Evolutionary conservation across 2,888 invertebrate species (phyloP), one percentile per base, ranked within the genome.

Genomic region (Pecten maximus): DNA sequence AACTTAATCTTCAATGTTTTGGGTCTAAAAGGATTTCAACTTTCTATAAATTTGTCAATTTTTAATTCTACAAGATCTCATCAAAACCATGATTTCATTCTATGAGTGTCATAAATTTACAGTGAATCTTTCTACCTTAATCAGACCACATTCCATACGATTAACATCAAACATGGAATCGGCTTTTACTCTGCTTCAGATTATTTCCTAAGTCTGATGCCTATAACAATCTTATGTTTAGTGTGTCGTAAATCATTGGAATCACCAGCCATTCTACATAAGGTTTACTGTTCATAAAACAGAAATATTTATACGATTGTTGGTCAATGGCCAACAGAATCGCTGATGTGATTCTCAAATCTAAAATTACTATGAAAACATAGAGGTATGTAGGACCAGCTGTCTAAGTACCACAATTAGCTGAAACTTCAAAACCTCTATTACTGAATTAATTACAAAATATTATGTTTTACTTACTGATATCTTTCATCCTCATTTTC

Each of bases 261-360:
- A 74, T 74, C 74, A 74, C 74, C 74, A 74, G 35, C 74, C 19
- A 3, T 28, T 74, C 35, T 35, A 23, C 6, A 10, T 4, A 0
- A 15, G 10, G 74, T 15, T 3, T 74, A 74, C 60, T 35, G 0
- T n/a, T 74, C 35, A 74, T 35, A 35, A 74, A 74, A 74, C 0
- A 35, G 74, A 74, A 74, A 74, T 74, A 74, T 74, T 74, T 74
- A 74, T 74, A 74, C 6, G 74, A 74, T 28, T 74, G 74, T 28
- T 74, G 74, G 74, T 74, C 74, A 74, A 74, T 74, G 28, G 74
- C 35, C 0, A 28, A 74, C 74, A 60, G 60, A 60, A 60, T 60
- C 23, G 60, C n/a, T 35, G 35, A 74, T 28, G 74, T 35, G 35
- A 74, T 74, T 74, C 23, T 35, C 6, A 35, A 74, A 74, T 74